Base-by-base conservation (phyloP, 2,888 invertebrate species). In the Lepidochitona cinerea region DNA sequence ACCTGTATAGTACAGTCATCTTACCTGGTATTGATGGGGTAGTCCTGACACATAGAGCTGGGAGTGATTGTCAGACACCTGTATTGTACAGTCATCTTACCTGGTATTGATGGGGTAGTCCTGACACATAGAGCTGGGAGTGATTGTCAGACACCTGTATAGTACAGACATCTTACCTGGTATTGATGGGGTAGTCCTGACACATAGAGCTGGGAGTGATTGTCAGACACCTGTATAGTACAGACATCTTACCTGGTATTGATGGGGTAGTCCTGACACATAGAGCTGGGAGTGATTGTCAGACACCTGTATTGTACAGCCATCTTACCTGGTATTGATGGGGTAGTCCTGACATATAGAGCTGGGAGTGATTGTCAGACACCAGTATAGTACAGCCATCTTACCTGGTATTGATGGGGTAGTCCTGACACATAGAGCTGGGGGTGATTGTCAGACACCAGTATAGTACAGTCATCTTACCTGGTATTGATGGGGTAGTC, bases 301-400 rank as follows among this genome's bases (percentile, higher is more conserved):
- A 3, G 94, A 91, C 78, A 94, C 93, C 81, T 94, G 92, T 29
- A 93, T 92, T n/a, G 93, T 93, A 81, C 92, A 93, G 32, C 93
- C 93, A 0, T 9, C 78, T 68, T 70, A 83, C 83, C 37, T 76
- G 70, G 64, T 80, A 73, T 14, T 73, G 64, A 37, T 71, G 73
- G 14, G 81, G 83, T 35, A 83, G 74, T 37, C 87, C 87, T 52
- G 82, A 79, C 23, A 85, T 72, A 77, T 79, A 84, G 3, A 86
- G 68, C n/a, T 83, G 78, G 9, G 86, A 78, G n/a, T 72, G 74
- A 14, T 81, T 75, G 74, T 81, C 86, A 3, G 94, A 91, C 78
- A 94, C 93, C 81, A 95, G 92, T 29, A 93, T 92, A 23, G 93
- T 93, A 81, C 92, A 93, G 32, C 93, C 93, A 0, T 9, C 78